Evolutionary conservation across 2,888 invertebrate genomes (phyloP), one percentile per base, ranked within the genome.

Genomic region (Drosophila paranaensis): DNA sequence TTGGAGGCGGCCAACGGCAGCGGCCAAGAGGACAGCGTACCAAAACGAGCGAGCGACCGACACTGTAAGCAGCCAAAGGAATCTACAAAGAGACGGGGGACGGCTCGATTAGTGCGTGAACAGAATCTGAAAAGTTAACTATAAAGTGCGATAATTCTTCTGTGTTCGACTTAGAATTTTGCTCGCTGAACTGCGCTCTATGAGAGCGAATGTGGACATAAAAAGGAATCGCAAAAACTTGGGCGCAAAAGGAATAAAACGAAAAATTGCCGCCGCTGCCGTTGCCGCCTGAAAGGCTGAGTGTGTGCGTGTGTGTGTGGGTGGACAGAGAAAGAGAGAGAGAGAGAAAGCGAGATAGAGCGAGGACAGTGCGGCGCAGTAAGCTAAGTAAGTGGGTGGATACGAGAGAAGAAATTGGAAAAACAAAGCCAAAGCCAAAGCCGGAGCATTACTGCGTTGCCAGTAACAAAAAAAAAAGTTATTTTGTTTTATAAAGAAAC

Each of bases 211-310:
- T 72, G 82, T 77, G 73, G 57, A 45, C 61, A 66, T 73, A 84
- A 84, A 87, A 48, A 51, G 75, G 64, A 85, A 84, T 67, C 56
- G 82, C 69, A 53, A 48, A 67, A 88, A 76, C 58, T 81, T 60
- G 65, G 51, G 50, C 60, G 55, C 69, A 74, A 66, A 78, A 72
- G 71, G 68, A 74, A 81, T 71, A 72, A 51, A 73, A 67, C 71
- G 71, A 78, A 58, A 74, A 67, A 58, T 54, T 54, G 73, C 83
- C 65, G 78, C 72, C 83, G 81, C 87, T 82, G 81, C 73, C 82
- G 88, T 88, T 82, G 88, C 88, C 82, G 86, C 88, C 76, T 71
- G 61, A 62, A 65, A 58, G 78, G 58, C 39, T 40, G 62, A 56
- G 53, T 35, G 66, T 50, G 56, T 56, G 60, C 60, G 69, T 33